phyloP scores from a whole-genome alignment of 2,888 invertebrate species.

The Neoscelio sp. region DNA sequence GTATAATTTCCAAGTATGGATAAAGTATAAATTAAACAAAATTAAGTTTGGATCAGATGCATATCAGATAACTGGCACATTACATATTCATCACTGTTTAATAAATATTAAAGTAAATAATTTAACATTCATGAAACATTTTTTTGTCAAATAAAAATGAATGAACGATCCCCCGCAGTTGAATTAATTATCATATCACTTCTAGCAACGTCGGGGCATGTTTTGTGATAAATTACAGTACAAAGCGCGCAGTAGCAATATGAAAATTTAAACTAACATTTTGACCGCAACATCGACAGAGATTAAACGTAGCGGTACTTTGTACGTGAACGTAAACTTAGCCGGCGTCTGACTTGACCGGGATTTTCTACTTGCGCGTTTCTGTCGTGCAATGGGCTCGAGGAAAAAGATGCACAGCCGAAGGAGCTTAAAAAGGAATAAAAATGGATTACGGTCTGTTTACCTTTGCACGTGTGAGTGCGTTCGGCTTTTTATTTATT shows the following conservation, averaged over 20 bases:
- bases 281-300: slow-evolving; percentile 31
- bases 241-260: slow-evolving; percentile 6
- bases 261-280: slow-evolving; percentile 50
- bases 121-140: too few relatives aligned
- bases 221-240: slow-evolving; percentile 34
- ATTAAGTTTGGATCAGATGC: too few relatives aligned
- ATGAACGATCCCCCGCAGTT: too few relatives aligned
- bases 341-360: slow-evolving; percentile 37
- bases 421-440: slow-evolving; percentile 56
- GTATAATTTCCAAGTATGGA: too few relatives aligned
- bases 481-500: slow-evolving; percentile 41
- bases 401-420: slow-evolving; percentile 41
- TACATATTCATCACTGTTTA: too few relatives aligned
- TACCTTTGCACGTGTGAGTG: slow-evolving; percentile 31
- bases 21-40: too few relatives aligned
- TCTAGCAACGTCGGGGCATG: too few relatives aligned
- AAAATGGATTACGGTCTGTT: slow-evolving; percentile 61
- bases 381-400: slow-evolving; percentile 28
- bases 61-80: too few relatives aligned
- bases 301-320: slow-evolving; percentile 37
- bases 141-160: too few relatives aligned
- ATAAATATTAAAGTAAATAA: too few relatives aligned
- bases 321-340: slow-evolving; percentile 43
- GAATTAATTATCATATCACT: too few relatives aligned
- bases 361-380: slow-evolving; percentile 49